Evolutionary conservation across 1,140 invertebrate genomes (phyloP).

Genomic region (Asbolus verrucosus): DNA sequence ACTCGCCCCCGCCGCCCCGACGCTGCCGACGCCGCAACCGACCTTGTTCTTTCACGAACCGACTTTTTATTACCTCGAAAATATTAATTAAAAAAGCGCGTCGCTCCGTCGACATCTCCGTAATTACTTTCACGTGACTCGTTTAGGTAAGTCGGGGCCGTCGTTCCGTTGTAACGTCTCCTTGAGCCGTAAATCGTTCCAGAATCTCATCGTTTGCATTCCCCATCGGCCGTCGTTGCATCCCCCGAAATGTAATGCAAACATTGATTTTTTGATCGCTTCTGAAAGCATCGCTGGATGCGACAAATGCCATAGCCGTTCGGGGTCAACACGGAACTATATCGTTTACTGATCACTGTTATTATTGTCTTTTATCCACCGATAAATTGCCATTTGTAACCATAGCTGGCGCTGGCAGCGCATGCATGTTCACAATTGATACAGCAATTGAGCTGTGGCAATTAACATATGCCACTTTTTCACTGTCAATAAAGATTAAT

Average conservation of each 20-base stretch:
- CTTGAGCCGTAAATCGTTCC: constrained; percentile 17
- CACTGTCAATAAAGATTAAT: no score
- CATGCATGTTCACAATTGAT: no score
- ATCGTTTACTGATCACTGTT: no score
- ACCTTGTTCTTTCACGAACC: constrained; percentile 29
- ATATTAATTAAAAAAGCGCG: constrained; percentile 56
- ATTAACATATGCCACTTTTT: no score
- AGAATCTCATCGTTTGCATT: constrained; percentile 50
- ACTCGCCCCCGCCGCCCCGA: constrained; percentile 13
- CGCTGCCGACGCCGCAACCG: constrained; percentile 31
- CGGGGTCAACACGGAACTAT: no score
- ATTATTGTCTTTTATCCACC: no score
- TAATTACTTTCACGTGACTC: constrained; percentile 58
- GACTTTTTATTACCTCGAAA: constrained; percentile 53
- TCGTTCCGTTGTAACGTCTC: constrained; percentile 52
- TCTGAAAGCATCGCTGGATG: no score
- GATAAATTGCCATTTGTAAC: no score
- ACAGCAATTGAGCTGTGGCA: no score
- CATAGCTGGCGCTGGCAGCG: no score
- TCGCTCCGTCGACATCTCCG: constrained; percentile 47
- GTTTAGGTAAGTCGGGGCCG: constrained; percentile 49
- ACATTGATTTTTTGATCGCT: no score
- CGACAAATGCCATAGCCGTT: no score
- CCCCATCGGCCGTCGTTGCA: constrained; percentile 4
- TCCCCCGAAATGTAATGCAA: constrained; percentile 1